A percentile compares a stretch with the other conserved stretches of the same genome.
Evolutionary conservation across 2,888 invertebrate species (phyloP).

Genomic region (Apotomis betuletana): DNA sequence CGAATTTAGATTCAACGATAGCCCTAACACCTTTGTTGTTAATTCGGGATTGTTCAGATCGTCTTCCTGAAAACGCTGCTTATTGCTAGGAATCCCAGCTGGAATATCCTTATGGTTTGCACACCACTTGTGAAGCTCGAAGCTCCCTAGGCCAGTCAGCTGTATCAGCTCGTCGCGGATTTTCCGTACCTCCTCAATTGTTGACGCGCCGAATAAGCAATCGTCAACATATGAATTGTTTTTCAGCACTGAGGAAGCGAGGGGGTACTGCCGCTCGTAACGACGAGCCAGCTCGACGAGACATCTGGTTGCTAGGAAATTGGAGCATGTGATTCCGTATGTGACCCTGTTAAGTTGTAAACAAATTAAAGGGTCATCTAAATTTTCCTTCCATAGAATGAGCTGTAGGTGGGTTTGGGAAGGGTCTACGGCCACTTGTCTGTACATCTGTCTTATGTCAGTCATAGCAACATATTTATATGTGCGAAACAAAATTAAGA

Average conservation of each 20-base stretch:
- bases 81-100: not conserved
- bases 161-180: not conserved
- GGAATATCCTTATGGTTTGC: not conserved
- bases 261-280: not conserved
- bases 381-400: constrained; percentile 5
- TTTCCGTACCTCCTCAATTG: not conserved
- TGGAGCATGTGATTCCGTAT: not conserved
- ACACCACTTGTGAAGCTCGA: constrained; percentile 1
- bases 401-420: constrained; percentile 3
- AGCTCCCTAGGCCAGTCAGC: not conserved
- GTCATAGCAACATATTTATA: constrained; percentile 16
- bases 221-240: not conserved
- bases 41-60: not conserved
- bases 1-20: constrained; percentile 1
- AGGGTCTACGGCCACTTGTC: not conserved
- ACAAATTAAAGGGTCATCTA: constrained; percentile 5
- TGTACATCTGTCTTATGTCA: constrained; percentile 5
- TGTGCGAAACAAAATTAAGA: constrained; percentile 4
- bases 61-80: constrained; percentile 1
- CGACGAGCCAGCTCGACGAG: not conserved
- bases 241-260: not conserved
- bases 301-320: not conserved
- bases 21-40: not conserved
- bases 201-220: not conserved
- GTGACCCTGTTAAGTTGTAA: not conserved